Base-by-base conservation (phyloP, 2,888 invertebrate genomes). In the Leptinotarsa juncta region DNA sequence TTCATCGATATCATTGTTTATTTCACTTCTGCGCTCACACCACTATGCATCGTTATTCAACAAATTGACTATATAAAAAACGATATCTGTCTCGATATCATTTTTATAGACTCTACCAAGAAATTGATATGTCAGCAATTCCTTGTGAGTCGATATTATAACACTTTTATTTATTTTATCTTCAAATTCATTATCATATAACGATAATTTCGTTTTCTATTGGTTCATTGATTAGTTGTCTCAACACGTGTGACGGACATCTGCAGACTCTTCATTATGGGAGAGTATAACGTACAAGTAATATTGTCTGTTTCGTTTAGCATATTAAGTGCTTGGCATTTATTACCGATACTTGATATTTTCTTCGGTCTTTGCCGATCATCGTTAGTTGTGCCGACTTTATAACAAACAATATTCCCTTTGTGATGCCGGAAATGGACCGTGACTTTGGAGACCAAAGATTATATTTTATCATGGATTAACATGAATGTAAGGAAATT, bases 191-290 rank as follows among this genome's bases (percentile, higher is more conserved):
- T 66, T 71, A 67, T 71, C 65, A 65, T 66, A 55, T 62, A 57
- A 70, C 74, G 71, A 71, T 74, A 68, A 68, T 68, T 53, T 48
- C 65, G 23, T 26, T 26, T 60, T 67, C 68, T 68, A 71, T 62
- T 55, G 71, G 71, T 74, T 74, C 68, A 68, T 68, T 68, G 55
- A 65, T 74, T 65, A 55, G 71, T 68, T 71, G 57, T 71, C 74
- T 32, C 20, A 71, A 68, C 74, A 74, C 74, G 74, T 74, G 74
- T 49, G 71, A 69, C 55, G 65, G 49, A 68, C 71, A 74, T 74
- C 74, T 74, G 74, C 68, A 55, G 71, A 71, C 62, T 62, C 32
- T 62, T 15, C 16, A 57, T 57, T 57, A 20, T 57, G 57, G 57
- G n/a, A 51, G 15, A 51, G 12, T n/a, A 53, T 7, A 14, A 18